Evolutionary conservation across 2,113 vertebrate species (phyloP).

Genomic region (Rattus rattus): DNA sequence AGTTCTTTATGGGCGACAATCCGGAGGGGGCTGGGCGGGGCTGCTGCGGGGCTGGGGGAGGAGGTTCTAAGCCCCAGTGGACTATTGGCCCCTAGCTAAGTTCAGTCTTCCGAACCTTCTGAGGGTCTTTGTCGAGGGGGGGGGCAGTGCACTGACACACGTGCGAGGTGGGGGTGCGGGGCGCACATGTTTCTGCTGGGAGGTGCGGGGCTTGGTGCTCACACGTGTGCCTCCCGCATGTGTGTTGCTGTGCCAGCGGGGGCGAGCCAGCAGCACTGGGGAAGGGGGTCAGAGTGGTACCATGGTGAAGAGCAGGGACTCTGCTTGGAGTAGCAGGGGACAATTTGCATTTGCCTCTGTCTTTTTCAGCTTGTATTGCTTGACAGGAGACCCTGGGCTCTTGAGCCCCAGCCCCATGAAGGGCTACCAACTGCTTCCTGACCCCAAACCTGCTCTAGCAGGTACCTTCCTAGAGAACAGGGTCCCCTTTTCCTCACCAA

Average conservation of each 20-base stretch:
- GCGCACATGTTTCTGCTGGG: slow-evolving; percentile 70
- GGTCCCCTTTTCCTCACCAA: slow-evolving; percentile 2
- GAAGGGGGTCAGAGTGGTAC: slow-evolving; percentile 77
- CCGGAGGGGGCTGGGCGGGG: slow-evolving; percentile 76
- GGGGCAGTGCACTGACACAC: slow-evolving; percentile 19
- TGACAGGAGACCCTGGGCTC: slow-evolving; percentile 59
- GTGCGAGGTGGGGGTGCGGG: slow-evolving; percentile 69
- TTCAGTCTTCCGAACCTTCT: background rate
- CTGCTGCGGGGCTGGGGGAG: slow-evolving; percentile 70
- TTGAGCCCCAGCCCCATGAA: background rate
- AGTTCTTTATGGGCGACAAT: slow-evolving; percentile 79
- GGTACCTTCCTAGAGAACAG: slow-evolving; percentile 15
- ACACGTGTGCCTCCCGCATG: slow-evolving; percentile 81
- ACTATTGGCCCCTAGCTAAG: background rate
- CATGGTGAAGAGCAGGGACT: background rate
- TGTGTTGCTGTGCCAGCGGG: slow-evolving; percentile 78
- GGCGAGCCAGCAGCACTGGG: slow-evolving; percentile 74
- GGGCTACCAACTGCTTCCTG: slow-evolving; percentile 40
- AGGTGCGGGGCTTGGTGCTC: slow-evolving; percentile 75
- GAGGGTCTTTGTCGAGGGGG: background rate
- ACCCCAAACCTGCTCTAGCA: background rate
- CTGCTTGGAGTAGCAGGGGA: background rate
- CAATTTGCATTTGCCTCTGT: background rate
- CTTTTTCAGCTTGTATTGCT: slow-evolving; percentile 12
- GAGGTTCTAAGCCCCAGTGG: slow-evolving; percentile 25